Conservation (phyloP, 2,797 vertebrate species). For the Galaxias olidus region DNA sequence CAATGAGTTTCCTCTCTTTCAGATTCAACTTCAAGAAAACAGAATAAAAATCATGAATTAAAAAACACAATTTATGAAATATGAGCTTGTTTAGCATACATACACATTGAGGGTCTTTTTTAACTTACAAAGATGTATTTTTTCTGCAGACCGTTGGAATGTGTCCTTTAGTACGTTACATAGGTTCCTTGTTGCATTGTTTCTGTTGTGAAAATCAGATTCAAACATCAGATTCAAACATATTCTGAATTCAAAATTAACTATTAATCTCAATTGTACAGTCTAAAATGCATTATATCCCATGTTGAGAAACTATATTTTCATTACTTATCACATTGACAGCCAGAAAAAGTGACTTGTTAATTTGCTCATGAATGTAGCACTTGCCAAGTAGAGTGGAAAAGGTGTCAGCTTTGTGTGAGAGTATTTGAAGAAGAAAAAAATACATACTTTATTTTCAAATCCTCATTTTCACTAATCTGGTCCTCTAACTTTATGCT, state of each 20-base stretch:
- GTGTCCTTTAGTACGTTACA: slow-evolving; percentile 90
- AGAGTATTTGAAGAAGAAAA: neutral
- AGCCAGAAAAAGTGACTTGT: too few relatives aligned
- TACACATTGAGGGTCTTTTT: neutral
- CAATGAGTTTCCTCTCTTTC: slow-evolving; percentile 90
- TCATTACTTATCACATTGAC: too few relatives aligned
- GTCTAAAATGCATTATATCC: too few relatives aligned
- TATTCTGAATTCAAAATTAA: slow-evolving; percentile 1
- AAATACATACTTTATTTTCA: slow-evolving; percentile 86
- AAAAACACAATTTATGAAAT: neutral
- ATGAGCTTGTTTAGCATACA: neutral
- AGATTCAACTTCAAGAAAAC: slow-evolving; percentile 81
- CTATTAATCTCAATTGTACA: neutral
- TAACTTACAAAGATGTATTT: slow-evolving; percentile 87
- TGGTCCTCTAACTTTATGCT: slow-evolving; percentile 89
- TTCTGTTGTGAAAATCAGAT: slow-evolving; percentile 69
- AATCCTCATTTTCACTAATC: slow-evolving; percentile 88
- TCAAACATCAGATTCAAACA: neutral
- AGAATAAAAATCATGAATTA: neutral
- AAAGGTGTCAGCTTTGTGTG: neutral
- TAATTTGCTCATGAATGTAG: neutral
- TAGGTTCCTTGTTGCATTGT: slow-evolving; percentile 83
- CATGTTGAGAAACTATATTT: too few relatives aligned
- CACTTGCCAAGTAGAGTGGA: neutral
- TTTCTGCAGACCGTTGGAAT: slow-evolving; percentile 83